Conservation (phyloP, 2,113 vertebrate genomes). For the Clarias gariepinus region DNA sequence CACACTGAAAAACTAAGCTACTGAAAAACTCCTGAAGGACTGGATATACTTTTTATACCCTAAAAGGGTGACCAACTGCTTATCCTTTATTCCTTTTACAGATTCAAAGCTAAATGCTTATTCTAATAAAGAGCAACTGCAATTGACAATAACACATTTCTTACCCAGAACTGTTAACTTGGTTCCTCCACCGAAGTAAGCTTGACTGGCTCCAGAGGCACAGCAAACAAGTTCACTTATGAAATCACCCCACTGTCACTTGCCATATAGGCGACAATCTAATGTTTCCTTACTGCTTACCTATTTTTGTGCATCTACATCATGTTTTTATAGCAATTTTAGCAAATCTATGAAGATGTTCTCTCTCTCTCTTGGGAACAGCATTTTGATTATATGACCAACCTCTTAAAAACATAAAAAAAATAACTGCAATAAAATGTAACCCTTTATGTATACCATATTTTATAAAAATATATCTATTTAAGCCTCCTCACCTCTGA, state of each 20-base stretch:
- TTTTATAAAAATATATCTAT: neutral
- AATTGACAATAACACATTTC: slow-evolving; percentile 43
- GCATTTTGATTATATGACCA: neutral
- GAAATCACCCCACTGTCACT: neutral
- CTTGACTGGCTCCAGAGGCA: slow-evolving; percentile 33
- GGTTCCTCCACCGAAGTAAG: slow-evolving; percentile 69
- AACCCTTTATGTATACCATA: too few relatives aligned
- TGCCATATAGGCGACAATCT: neutral
- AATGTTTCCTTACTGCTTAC: neutral
- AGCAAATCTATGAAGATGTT: neutral
- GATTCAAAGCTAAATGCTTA: neutral
- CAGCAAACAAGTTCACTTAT: slow-evolving; percentile 12
- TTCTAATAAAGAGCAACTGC: neutral
- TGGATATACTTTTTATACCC: neutral
- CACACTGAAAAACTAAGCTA: slow-evolving; percentile 51
- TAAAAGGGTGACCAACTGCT: neutral
- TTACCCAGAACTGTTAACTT: slow-evolving; percentile 70
- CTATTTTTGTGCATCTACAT: neutral
- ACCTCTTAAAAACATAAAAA: neutral
- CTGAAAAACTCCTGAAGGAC: slow-evolving; percentile 63
- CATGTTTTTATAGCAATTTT: neutral
- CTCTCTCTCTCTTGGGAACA: neutral
- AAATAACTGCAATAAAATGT: too few relatives aligned
- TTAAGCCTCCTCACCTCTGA: slow-evolving; percentile 62
- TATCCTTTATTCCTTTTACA: neutral